These are phyloP conservation scores for Mylabris phalerata DNA, from an alignment of 1,140 invertebrate species.

Conservation along the genomic window DNA sequence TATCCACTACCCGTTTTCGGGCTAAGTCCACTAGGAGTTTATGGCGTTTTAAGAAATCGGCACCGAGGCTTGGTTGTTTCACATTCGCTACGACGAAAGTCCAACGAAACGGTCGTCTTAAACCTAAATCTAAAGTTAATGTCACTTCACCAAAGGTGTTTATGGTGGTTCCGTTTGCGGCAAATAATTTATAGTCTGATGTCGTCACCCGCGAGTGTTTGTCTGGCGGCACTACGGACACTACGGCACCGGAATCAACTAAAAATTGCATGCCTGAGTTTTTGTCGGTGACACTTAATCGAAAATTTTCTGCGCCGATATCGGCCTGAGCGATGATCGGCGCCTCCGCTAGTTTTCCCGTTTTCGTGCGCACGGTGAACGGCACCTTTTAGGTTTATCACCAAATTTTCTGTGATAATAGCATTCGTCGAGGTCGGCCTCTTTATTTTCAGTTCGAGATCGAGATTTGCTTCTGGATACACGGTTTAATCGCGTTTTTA, in stretches of 20 bases:
- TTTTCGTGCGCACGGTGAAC: not conserved
- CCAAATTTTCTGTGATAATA: not conserved
- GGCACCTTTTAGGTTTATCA: not conserved
- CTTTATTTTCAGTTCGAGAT: not conserved
- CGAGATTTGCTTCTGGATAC: not conserved
- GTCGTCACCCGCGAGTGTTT: too few species aligned
- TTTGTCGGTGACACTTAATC: too few species aligned
- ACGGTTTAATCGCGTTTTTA: too few species aligned
- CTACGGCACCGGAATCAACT: not conserved
- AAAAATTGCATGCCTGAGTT: too few species aligned
- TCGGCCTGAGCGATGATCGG: too few species aligned
- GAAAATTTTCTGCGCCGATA: too few species aligned
- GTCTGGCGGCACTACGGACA: not conserved
- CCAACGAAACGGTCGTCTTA: conserved; percentile 36
- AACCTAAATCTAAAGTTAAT: not conserved
- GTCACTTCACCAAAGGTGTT: not conserved
- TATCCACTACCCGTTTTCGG: too few species aligned
- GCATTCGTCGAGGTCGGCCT: not conserved
- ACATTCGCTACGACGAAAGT: conserved; percentile 35
- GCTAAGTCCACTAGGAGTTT: not conserved
- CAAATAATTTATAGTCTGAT: not conserved
- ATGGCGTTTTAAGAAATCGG: conserved; percentile 37
- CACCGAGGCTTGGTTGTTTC: conserved; percentile 37
- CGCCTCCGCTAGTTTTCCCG: too few species aligned
- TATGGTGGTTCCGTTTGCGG: not conserved